These are phyloP conservation scores for Aldrovandia affinis DNA, from an alignment of 2,797 vertebrate genomes.

Conservation along the genomic window DNA sequence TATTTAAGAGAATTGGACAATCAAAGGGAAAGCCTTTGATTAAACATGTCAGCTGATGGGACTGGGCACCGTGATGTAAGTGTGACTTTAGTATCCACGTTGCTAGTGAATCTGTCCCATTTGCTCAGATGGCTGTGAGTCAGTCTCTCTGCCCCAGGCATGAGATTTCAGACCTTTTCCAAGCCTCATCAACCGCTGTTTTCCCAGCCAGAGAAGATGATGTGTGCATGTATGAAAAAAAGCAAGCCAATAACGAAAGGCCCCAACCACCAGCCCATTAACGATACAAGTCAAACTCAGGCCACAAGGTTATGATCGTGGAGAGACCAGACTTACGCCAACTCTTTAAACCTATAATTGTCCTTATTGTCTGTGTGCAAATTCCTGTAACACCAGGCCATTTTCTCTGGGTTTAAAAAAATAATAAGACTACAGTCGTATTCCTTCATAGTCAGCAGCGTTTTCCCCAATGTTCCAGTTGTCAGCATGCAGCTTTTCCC, in stretches of 20 bases:
- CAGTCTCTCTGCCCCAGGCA: not conserved
- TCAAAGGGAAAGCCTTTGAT: not conserved
- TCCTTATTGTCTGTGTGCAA: not conserved
- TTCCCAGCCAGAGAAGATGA: conserved; percentile 8
- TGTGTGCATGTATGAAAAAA: not conserved
- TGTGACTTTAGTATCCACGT: not conserved
- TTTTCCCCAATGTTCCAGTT: not conserved
- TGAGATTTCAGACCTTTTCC: not conserved
- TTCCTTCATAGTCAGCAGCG: not conserved
- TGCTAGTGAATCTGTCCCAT: not conserved
- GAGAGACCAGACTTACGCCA: not conserved
- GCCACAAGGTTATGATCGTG: not conserved
- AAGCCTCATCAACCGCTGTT: conserved; percentile 17
- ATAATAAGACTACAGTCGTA: not conserved
- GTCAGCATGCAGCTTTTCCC: not conserved
- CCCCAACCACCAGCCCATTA: not conserved
- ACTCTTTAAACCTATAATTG: conserved; percentile 11
- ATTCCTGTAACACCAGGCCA: not conserved
- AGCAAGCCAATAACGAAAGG: not conserved
- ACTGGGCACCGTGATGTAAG: not conserved
- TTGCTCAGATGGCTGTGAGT: not conserved
- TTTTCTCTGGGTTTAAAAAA: not conserved
- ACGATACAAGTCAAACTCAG: conserved; percentile 7
- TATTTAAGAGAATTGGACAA: not conserved
- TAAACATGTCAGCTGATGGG: not conserved